Conservation (phyloP, 2,797 vertebrate genomes). For the Microctenopoma steveboyesi region DNA sequence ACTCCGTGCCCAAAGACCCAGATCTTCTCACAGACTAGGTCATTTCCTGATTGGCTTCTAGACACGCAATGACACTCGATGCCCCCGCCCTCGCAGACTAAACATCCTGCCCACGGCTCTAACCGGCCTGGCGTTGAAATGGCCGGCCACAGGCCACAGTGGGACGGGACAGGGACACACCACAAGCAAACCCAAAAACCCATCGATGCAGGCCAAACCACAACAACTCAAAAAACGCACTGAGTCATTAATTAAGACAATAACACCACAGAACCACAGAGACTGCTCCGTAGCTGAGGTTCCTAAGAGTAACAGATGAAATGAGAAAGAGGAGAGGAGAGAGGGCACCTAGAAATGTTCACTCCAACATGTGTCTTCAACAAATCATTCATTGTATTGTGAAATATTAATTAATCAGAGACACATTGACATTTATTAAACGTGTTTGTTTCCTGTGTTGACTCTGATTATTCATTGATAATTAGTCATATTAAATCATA, state of each 20-base stretch:
- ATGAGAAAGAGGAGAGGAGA: background rate
- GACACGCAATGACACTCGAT: constrained; percentile 59
- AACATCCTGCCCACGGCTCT: constrained; percentile 78
- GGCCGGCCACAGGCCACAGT: constrained; percentile 21
- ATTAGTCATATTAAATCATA: too few relatives aligned
- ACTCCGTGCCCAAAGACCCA: constrained; percentile 16
- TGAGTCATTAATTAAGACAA: constrained; percentile 37
- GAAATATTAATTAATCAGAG: too few relatives aligned
- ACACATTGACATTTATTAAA: too few relatives aligned
- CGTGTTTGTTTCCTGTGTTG: too few relatives aligned
- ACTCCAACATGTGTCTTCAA: background rate
- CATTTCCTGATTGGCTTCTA: constrained; percentile 67
- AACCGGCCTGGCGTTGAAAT: constrained; percentile 50
- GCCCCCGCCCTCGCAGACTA: constrained; percentile 75
- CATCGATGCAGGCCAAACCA: constrained; percentile 32
- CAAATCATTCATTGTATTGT: too few relatives aligned
- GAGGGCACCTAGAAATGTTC: too few relatives aligned
- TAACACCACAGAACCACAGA: constrained; percentile 11
- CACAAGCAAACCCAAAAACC: constrained; percentile 20
- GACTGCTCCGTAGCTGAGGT: constrained; percentile 18
- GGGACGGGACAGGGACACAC: constrained; percentile 23
- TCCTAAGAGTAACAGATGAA: background rate
- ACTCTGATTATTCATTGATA: too few relatives aligned
- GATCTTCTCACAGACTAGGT: constrained; percentile 33
- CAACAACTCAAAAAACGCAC: constrained; percentile 10